Base-by-base conservation (phyloP, 2,888 invertebrate genomes). In the Amiota minor region DNA sequence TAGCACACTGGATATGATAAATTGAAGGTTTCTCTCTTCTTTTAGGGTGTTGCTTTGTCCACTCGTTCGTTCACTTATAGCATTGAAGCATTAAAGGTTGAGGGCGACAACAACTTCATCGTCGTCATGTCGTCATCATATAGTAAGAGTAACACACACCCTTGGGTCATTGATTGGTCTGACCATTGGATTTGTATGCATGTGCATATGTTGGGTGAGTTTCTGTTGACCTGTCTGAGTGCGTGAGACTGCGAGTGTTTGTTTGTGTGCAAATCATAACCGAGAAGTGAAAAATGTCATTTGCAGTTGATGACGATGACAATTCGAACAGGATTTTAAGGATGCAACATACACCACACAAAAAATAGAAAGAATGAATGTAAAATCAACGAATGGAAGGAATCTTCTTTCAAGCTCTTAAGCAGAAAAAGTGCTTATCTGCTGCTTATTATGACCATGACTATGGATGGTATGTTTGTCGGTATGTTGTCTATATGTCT, bases 201-300 rank as follows among this genome's bases (percentile, higher is more conserved):
- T 45, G 35, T 9, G 10, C 1, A 12, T 11, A 1, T 45, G 35
- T 10, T 9, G 23, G 1, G 14, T 45, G n/a, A 9, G 14, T 62
- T n/a, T 14, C n/a, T 45, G 62, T 35, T 35, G 35, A 35, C 35
- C 18, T 16, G 59, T 59, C 11, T 59, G 50, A 14, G 11, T 50
- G 23, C 23, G 53, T 23, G 53, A 53, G 67, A 35, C 6, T 35
- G 35, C 35, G 2, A n/a, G 45, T 23, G 4, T 50, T 16, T 68
- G 67, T 50, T 16, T 68, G 67, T 50, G 67, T 35, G 53, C 50
- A 68, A 68, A 68, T 50, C 67, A 68, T 50, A 76, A 74, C 74
- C 35, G 35, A 74, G 46, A 83, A 83, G 82, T 83, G 83, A 78
- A 79, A 82, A 83, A 84, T 82, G 83, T 83, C 83, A 84, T 84